These are phyloP conservation scores for Cichlasoma orientale DNA, from an alignment of 2,797 vertebrate genomes.

Conservation along the genomic window DNA sequence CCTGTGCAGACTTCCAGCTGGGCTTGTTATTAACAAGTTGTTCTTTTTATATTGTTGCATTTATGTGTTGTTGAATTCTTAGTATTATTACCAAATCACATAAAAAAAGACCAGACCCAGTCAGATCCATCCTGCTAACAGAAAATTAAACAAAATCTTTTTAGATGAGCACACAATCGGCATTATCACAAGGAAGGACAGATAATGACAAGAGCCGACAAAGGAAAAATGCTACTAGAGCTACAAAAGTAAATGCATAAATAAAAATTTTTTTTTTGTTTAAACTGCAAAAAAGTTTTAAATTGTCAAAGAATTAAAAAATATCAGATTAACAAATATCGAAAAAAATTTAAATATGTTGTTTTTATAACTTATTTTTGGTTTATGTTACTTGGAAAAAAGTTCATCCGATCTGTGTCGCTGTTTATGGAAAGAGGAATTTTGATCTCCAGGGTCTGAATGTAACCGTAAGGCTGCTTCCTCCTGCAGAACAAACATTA, in stretches of 20 bases:
- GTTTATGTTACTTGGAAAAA: neutral
- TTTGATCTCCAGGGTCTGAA: neutral
- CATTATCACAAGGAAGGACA: neutral
- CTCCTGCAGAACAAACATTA: neutral
- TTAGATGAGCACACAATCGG: neutral
- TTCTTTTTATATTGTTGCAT: neutral
- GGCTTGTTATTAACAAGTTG: neutral
- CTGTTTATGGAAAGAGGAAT: neutral
- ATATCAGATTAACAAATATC: accelerated
- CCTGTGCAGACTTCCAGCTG: neutral
- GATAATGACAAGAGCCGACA: neutral
- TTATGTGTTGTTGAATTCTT: neutral
- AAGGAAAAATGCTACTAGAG: neutral
- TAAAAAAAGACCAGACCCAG: neutral
- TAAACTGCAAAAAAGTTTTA: too few species aligned
- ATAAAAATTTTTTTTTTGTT: neutral
- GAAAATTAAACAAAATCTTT: neutral
- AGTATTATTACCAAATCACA: neutral
- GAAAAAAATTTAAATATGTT: accelerated
- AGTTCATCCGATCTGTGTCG: neutral
- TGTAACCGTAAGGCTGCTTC: neutral
- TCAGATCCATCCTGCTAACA: neutral
- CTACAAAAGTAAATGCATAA: neutral
- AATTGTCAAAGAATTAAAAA: accelerated
- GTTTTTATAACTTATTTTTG: neutral